Evolutionary conservation across 2,113 vertebrate species (phyloP).

Genomic region (Pan paniscus): DNA sequence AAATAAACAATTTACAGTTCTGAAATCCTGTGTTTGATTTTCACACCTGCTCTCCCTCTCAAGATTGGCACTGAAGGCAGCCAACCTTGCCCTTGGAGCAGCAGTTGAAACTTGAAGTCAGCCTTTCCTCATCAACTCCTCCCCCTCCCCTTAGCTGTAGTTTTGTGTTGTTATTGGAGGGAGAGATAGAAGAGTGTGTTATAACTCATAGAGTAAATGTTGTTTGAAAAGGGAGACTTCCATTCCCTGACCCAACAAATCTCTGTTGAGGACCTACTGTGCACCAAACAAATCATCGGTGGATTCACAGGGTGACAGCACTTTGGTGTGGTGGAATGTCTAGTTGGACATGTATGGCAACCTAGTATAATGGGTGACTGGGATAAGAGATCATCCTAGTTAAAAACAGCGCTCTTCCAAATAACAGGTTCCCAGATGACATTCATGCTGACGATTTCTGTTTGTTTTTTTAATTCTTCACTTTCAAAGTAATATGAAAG

Average conservation of each 20-base stretch:
- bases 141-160: fast-evolving
- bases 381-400: neutral
- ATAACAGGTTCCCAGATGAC: neutral
- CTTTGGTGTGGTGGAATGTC: neutral
- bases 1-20: slow-evolving; percentile 68
- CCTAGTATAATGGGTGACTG: neutral
- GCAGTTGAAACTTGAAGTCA: neutral
- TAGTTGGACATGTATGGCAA: fast-evolving
- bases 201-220: neutral
- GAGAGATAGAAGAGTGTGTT: neutral
- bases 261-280: neutral
- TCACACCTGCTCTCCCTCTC: slow-evolving; percentile 30
- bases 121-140: neutral
- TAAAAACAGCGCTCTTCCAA: neutral
- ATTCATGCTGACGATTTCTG: neutral
- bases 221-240: neutral
- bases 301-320: neutral
- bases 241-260: neutral
- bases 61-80: neutral
- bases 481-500: neutral
- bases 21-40: slow-evolving; percentile 61
- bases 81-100: neutral
- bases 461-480: neutral
- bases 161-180: neutral
- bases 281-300: fast-evolving